Base-by-base conservation (phyloP, 2,113 vertebrate species). In the Platysteira castanea region DNA sequence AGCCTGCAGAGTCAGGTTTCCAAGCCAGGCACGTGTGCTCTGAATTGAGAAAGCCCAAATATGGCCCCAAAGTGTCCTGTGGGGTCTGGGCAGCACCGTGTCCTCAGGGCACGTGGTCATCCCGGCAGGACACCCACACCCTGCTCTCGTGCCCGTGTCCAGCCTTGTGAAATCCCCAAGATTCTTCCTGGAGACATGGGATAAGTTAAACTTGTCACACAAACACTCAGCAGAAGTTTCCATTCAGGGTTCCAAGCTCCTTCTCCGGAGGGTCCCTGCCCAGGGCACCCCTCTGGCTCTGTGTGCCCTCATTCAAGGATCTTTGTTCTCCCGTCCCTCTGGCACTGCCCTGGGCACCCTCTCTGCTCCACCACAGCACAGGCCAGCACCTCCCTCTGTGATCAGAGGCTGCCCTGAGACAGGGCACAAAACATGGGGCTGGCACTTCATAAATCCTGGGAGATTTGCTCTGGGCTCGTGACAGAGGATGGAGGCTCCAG, bases 61-160 rank as follows among this genome's bases (percentile, higher is more conserved):
- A 22, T 30, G 75, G 68, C 57, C 49, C 23, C 0, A 0, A 68
- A 27, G 35, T 13, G 10, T 44, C 35, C 74, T 13, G 8, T 0
- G 0, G 67, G 84, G 49, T 52, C 60, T 67, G 61, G 61, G 39
- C 82, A 92, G 85, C 60, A 17, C 52, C 1, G 8, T 79, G 83
- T 76, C 44, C 61, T 71, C 74, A 60, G 74, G 74, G 18, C 56
- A 76, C 12, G 11, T 4, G 2, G 31, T 13, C 5, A 3, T 37
- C 35, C 83, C 80, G 83, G 57, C 75, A 92, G 83, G 41, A 61
- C 91, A 79, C n/a, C 33, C 41, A 10, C 49, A n/a, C 11, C 22
- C 71, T 54, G 77, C 46, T 49, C n/a, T 15, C 19, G 6, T 69
- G 77, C 54, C 56, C 27, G 18, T 57, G 56, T 57, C 31, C 59